Conservation (phyloP, 2,113 vertebrate genomes). For the Pseudolaguvia tuberculata region DNA sequence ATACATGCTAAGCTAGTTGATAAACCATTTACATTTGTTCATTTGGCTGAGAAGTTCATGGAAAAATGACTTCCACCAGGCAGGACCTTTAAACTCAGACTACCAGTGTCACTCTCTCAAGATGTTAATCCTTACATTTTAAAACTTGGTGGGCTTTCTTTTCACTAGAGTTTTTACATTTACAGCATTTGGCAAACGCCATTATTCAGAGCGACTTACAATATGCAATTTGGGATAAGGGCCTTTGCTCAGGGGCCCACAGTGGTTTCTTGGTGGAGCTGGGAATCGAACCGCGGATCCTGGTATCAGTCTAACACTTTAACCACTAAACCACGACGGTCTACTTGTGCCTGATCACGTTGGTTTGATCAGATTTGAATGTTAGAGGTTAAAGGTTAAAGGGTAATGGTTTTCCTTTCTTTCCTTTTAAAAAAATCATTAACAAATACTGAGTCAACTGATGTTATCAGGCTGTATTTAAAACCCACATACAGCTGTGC, state of each 20-base stretch:
- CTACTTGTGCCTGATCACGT: background rate
- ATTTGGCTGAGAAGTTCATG: background rate
- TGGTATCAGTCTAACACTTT: too few relatives aligned
- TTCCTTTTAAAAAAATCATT: background rate
- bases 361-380: background rate
- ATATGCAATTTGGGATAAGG: too few relatives aligned
- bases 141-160: too few relatives aligned
- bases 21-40: constrained; percentile 9
- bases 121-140: too few relatives aligned
- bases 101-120: too few relatives aligned
- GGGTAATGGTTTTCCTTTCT: background rate
- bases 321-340: background rate
- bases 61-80: background rate
- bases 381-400: background rate
- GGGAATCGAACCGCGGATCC: too few relatives aligned
- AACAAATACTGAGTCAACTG: background rate
- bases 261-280: too few relatives aligned
- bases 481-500: background rate
- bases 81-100: background rate
- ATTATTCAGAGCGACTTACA: too few relatives aligned
- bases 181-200: too few relatives aligned
- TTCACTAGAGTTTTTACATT: too few relatives aligned
- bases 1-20: background rate
- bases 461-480: constrained; percentile 1
- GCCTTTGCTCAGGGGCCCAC: too few relatives aligned